Evolutionary conservation across 2,797 vertebrate species (phyloP).

Genomic region (Propithecus perrieri): DNA sequence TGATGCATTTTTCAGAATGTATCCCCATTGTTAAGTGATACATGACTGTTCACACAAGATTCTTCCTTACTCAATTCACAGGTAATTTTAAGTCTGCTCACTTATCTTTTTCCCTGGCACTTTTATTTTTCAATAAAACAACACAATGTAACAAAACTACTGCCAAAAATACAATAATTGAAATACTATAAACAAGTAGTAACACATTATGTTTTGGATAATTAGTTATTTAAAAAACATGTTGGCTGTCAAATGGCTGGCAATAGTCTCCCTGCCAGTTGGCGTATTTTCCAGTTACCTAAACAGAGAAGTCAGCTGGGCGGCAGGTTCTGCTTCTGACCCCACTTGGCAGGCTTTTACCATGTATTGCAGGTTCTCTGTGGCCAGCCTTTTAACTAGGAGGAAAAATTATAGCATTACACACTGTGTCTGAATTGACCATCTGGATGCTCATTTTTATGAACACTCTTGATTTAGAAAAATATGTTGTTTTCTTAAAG

Average conservation of each 20-base stretch:
- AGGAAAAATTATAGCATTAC: conserved; percentile 82
- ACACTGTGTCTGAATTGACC: conserved; percentile 82
- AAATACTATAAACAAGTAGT: conserved; percentile 82
- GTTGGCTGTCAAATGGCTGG: conserved; percentile 84
- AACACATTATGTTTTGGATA: conserved; percentile 83
- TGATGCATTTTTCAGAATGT: neutral
- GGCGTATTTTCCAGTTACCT: conserved; percentile 88
- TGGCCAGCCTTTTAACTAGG: conserved; percentile 93
- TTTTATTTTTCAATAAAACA: conserved; percentile 72
- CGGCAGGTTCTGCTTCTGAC: conserved; percentile 85
- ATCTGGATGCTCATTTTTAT: conserved; percentile 81
- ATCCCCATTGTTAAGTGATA: neutral
- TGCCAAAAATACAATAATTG: conserved; percentile 79
- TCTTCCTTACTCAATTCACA: neutral
- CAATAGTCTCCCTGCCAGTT: conserved; percentile 81
- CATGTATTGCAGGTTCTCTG: conserved; percentile 91
- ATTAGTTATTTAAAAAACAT: conserved; percentile 83
- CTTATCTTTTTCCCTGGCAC: neutral
- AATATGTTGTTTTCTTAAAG: conserved; percentile 73
- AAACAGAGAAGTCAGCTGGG: conserved; percentile 90
- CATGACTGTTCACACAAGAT: neutral
- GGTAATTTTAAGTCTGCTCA: conserved; percentile 51
- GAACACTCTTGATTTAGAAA: conserved; percentile 78
- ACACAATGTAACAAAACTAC: conserved; percentile 64
- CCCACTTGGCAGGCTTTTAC: conserved; percentile 91